Conservation (phyloP, 2,113 vertebrate species). For the Platysternon megacephalum region DNA sequence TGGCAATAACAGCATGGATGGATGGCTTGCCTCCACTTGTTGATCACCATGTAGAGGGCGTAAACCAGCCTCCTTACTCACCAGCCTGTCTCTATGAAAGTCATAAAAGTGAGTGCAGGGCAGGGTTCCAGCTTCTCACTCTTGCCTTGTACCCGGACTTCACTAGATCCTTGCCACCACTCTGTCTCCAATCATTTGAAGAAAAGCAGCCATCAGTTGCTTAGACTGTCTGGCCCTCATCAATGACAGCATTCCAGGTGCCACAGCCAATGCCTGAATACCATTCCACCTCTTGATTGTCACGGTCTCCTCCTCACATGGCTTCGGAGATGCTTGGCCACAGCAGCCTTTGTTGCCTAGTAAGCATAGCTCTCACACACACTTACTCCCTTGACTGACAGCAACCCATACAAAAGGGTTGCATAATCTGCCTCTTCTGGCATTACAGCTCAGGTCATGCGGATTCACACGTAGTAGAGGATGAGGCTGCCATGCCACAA, state of each 20-base stretch:
- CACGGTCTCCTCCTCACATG: not conserved
- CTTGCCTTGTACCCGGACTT: not conserved
- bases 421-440: not conserved
- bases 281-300: not conserved
- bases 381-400: not conserved
- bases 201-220: not conserved
- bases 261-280: rapidly evolving
- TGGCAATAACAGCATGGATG: not conserved
- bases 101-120: not conserved
- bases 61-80: not conserved
- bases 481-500: not conserved
- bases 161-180: not conserved
- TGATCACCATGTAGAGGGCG: not conserved
- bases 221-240: rapidly evolving
- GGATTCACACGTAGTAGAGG: not conserved
- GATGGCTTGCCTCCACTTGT: not conserved
- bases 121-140: not conserved
- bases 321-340: not conserved
- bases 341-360: not conserved
- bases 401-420: rapidly evolving
- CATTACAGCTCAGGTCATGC: not conserved
- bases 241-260: not conserved
- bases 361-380: not conserved
- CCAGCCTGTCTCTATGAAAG: rapidly evolving
- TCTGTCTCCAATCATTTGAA: not conserved